Evolutionary conservation across 2,113 vertebrate species (phyloP).

Genomic region (Labrus mixtus): DNA sequence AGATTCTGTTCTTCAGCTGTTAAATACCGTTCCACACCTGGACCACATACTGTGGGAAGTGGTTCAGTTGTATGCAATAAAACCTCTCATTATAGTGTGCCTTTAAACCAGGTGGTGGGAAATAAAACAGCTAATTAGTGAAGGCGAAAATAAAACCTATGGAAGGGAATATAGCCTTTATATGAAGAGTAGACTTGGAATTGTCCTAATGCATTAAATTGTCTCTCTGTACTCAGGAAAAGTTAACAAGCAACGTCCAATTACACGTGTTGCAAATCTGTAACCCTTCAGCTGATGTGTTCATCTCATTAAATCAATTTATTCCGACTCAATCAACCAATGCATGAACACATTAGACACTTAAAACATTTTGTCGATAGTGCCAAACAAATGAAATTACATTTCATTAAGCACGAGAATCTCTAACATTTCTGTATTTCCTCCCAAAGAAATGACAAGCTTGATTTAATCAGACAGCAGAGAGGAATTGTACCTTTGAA

Average conservation of each 20-base stretch:
- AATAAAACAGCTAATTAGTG: no score
- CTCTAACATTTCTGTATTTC: background rate
- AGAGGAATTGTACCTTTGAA: slow-evolving; percentile 18
- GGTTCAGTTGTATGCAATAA: no score
- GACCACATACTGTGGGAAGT: no score
- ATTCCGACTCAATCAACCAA: slow-evolving; percentile 26
- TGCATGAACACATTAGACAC: slow-evolving; percentile 35
- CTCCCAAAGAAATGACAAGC: slow-evolving; percentile 15
- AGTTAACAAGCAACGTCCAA: background rate
- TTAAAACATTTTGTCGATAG: slow-evolving; percentile 25
- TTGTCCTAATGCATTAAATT: no score
- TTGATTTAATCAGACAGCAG: slow-evolving; percentile 36
- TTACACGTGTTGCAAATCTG: background rate
- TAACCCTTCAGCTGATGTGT: slow-evolving; percentile 11
- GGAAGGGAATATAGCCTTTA: no score
- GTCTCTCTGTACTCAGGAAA: background rate
- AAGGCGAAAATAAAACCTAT: no score
- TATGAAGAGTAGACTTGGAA: no score
- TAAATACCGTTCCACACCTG: no score
- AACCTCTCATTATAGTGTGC: no score
- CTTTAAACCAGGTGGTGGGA: no score
- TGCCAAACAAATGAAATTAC: slow-evolving; percentile 39
- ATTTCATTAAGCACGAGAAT: slow-evolving; percentile 39
- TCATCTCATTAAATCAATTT: slow-evolving; percentile 43
- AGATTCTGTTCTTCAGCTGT: no score